These are phyloP conservation scores for Antigone vipio DNA, from an alignment of 2,113 vertebrate genomes.

Conservation along the genomic window DNA sequence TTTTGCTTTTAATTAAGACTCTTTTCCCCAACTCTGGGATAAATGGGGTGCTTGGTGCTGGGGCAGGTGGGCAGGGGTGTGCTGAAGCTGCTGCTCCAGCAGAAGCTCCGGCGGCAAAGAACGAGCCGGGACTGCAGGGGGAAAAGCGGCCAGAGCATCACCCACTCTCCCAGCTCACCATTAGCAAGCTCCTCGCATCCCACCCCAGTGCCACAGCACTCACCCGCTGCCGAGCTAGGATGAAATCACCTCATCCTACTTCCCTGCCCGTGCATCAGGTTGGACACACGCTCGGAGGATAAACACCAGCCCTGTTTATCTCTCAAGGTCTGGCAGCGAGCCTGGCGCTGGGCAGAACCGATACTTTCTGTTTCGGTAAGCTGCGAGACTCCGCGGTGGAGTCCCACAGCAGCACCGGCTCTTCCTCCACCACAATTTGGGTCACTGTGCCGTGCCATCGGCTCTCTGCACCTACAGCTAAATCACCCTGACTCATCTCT, in stretches of 20 bases:
- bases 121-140: rapidly evolving
- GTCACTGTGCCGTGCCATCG: not conserved
- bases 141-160: not conserved
- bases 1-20: not conserved
- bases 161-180: not conserved
- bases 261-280: not conserved
- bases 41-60: not conserved
- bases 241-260: not conserved
- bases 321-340: conserved; percentile 19
- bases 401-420: rapidly evolving
- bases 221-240: not conserved
- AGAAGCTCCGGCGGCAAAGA: not conserved
- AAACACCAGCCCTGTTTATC: not conserved
- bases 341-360: not conserved
- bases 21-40: not conserved
- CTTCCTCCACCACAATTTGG: not conserved
- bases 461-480: not conserved
- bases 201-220: not conserved
- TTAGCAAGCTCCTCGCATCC: not conserved
- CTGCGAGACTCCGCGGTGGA: not conserved
- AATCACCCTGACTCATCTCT: not conserved
- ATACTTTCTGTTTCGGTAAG: not conserved
- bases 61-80: not conserved
- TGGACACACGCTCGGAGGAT: not conserved
- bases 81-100: not conserved